A percentile compares a stretch with the other conserved stretches of the same genome.
These are phyloP conservation scores for Drosophila pallidifrons DNA, from an alignment of 1,140 invertebrate species.

Conservation along the genomic window DNA sequence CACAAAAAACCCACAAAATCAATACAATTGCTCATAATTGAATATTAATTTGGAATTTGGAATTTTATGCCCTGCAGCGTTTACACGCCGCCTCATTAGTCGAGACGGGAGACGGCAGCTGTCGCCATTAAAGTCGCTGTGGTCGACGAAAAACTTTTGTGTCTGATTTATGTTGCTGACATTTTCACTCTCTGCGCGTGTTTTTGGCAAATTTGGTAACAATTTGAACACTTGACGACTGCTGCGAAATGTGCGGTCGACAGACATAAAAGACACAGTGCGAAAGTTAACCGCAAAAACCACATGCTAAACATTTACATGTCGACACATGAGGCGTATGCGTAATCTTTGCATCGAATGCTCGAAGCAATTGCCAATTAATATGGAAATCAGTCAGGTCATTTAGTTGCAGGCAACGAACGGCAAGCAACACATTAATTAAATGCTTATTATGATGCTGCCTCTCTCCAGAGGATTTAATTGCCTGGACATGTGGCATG, in stretches of 20 bases:
- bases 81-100: constrained; percentile 46
- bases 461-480: constrained; percentile 25
- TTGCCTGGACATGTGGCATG: constrained; percentile 46
- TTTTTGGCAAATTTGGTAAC: constrained; percentile 14
- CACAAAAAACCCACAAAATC: constrained; percentile 44
- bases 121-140: constrained; percentile 17
- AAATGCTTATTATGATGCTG: constrained; percentile 64
- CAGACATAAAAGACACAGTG: constrained; percentile 16
- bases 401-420: constrained; percentile 38
- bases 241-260: constrained; percentile 47
- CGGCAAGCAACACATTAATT: constrained; percentile 40
- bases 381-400: constrained; percentile 70
- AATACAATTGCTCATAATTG: constrained; percentile 65
- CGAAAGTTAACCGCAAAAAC: constrained; percentile 35
- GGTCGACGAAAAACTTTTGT: constrained; percentile 19
- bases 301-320: constrained; percentile 28
- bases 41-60: constrained; percentile 77
- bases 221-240: constrained; percentile 43
- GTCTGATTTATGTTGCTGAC: constrained; percentile 58
- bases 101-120: not conserved
- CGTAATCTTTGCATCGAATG: constrained; percentile 55
- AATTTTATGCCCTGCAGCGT: constrained; percentile 44
- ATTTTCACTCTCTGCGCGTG: constrained; percentile 30
- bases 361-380: constrained; percentile 67
- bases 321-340: constrained; percentile 49